These are phyloP conservation scores for Ochropleura plecta DNA, from an alignment of 2,888 invertebrate species.

Conservation along the genomic window DNA sequence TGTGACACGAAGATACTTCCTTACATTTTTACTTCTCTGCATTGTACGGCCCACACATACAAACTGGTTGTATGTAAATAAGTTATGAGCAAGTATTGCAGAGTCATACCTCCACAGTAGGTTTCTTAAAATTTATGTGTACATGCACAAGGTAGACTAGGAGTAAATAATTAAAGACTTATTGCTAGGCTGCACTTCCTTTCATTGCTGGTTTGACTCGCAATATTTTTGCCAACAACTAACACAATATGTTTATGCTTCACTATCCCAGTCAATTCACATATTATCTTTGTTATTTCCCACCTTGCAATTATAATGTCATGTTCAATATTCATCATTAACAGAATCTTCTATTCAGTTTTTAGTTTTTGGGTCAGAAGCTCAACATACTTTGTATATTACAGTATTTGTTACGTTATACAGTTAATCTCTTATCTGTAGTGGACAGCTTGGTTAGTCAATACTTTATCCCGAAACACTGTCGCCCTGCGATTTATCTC, in stretches of 20 bases:
- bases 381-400: conserved; percentile 14
- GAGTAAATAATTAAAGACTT: conserved; percentile 7
- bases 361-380: background rate
- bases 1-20: background rate
- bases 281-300: background rate
- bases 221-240: background rate
- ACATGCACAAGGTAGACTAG: conserved; percentile 1
- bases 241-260: background rate
- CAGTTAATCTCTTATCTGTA: conserved; percentile 52
- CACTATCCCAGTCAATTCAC: background rate
- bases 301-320: too few relatives aligned
- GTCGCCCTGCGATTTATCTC: conserved; percentile 46
- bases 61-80: conserved; percentile 21
- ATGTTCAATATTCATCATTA: background rate
- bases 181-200: background rate
- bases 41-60: conserved; percentile 3
- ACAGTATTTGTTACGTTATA: conserved; percentile 42
- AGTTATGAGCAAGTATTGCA: conserved; percentile 21
- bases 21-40: conserved; percentile 8
- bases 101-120: conserved; percentile 3
- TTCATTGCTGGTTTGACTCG: background rate
- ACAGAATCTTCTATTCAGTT: background rate
- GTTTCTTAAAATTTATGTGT: conserved; percentile 21
- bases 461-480: conserved; percentile 45
- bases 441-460: conserved; percentile 50